Conservation (phyloP, 2,113 vertebrate species). For the Clarias batrachus region DNA sequence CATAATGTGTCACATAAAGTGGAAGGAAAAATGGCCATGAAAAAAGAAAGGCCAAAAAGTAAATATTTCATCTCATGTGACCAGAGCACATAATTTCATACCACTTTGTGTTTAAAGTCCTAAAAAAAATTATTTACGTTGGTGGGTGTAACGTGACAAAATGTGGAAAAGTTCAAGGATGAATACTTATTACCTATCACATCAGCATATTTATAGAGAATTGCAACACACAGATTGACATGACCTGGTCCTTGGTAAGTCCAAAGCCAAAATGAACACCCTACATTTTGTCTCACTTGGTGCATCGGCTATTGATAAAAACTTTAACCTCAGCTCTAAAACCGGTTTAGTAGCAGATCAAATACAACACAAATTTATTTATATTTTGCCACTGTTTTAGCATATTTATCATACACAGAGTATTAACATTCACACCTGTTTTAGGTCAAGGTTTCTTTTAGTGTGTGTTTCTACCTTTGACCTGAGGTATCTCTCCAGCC, state of each 20-base stretch:
- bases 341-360: background rate
- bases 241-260: too few relatives aligned
- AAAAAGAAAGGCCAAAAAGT: too few relatives aligned
- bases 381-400: background rate
- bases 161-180: too few relatives aligned
- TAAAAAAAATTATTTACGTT: too few relatives aligned
- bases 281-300: background rate
- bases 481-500: conserved; percentile 50
- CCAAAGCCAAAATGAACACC: background rate
- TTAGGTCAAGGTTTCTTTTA: background rate
- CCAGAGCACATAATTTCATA: too few relatives aligned
- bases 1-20: too few relatives aligned
- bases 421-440: background rate
- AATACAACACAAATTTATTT: background rate
- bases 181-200: too few relatives aligned
- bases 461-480: conserved; percentile 24
- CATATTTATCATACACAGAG: background rate
- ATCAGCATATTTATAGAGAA: too few relatives aligned
- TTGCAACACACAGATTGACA: background rate
- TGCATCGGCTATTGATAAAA: background rate
- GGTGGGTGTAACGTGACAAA: too few relatives aligned
- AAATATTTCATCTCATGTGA: too few relatives aligned
- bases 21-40: too few relatives aligned
- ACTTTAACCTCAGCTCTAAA: background rate
- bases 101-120: too few relatives aligned